Percentiles rank a stretch among this genome's conserved stretches.
These are phyloP conservation scores for Tyria jacobaeae DNA, from an alignment of 2,888 invertebrate species.

Conservation along the genomic window DNA sequence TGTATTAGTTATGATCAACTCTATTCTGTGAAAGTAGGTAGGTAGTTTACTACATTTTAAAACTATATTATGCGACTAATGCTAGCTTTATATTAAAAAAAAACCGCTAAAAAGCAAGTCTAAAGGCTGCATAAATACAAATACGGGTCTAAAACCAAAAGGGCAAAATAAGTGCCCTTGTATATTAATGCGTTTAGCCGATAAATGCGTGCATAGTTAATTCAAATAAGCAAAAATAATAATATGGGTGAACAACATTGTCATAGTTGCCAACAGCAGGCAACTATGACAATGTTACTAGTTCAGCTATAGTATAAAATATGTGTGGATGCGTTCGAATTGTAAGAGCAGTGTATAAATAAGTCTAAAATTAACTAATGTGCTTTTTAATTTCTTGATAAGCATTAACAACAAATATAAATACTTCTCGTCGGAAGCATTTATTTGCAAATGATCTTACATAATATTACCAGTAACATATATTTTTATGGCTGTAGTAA, in stretches of 20 bases:
- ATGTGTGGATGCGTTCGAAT: background rate
- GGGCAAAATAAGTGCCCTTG: constrained; percentile 30
- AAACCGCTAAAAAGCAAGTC: constrained; percentile 51
- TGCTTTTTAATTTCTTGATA: background rate
- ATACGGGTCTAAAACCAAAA: constrained; percentile 25
- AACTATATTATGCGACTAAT: constrained; percentile 4
- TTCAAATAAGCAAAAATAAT: constrained; percentile 57
- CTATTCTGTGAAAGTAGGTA: background rate
- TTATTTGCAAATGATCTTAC: no score
- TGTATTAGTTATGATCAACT: background rate
- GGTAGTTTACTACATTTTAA: background rate
- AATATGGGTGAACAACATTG: constrained; percentile 16
- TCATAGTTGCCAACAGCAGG: constrained; percentile 35
- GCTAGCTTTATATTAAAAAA: constrained; percentile 27
- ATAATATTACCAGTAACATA: no score
- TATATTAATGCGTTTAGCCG: constrained; percentile 68
- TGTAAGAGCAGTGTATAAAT: background rate
- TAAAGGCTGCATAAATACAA: constrained; percentile 63
- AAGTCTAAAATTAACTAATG: background rate
- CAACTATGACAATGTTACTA: constrained; percentile 6
- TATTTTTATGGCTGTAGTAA: no score
- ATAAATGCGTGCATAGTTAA: constrained; percentile 72
- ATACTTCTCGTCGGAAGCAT: no score
- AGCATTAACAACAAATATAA: no score
- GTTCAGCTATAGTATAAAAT: background rate